Conservation (phyloP, 2,113 vertebrate species). For the Odocoileus virginianus region DNA sequence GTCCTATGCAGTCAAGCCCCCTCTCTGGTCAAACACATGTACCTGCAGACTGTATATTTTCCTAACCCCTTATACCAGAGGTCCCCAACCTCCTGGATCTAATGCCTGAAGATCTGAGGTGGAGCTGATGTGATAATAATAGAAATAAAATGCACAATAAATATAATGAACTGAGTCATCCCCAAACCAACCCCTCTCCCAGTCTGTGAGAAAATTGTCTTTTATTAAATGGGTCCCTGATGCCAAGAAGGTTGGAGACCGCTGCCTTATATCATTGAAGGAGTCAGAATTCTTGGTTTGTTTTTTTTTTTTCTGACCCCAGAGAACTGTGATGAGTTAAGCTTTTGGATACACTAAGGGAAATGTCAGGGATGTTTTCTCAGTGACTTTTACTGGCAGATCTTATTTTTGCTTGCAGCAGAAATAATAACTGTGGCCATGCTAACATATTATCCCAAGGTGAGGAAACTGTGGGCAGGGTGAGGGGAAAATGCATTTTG, state of each 20-base stretch:
- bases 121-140: neutral
- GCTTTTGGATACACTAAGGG: constrained; percentile 17
- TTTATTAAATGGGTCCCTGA: neutral
- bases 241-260: neutral
- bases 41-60: neutral
- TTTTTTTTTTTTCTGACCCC: fast-evolving
- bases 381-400: neutral
- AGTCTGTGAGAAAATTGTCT: neutral
- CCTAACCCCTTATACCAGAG: neutral
- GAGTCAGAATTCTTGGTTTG: neutral
- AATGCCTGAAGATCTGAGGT: neutral
- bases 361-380: constrained; percentile 61
- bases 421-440: constrained; percentile 23
- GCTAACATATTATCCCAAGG: constrained; percentile 30
- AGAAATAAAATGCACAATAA: neutral
- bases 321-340: neutral
- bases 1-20: neutral
- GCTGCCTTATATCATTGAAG: neutral
- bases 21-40: no score
- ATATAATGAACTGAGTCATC: neutral
- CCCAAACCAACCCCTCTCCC: neutral
- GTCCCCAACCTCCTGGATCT: neutral
- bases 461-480: constrained; percentile 27
- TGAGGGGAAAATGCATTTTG: neutral
- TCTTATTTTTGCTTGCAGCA: constrained; percentile 36